Base-by-base conservation (phyloP, 2,888 invertebrate genomes). In the Apocheima hispidaria region DNA sequence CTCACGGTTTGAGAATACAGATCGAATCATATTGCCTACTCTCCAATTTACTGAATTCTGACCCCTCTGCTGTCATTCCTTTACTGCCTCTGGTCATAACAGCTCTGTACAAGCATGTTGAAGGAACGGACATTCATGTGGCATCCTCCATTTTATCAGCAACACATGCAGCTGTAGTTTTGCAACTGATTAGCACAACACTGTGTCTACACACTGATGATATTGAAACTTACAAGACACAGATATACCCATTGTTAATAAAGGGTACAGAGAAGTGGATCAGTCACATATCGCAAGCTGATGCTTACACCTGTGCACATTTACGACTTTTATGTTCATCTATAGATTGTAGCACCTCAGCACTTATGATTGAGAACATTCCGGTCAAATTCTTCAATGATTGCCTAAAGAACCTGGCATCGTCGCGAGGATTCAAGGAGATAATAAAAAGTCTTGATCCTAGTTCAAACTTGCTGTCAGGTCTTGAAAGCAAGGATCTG, bases 1-100 rank as follows among this genome's bases (percentile, higher is more conserved):
- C 89, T 10, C 92, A 92, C 75, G 93, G 94, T 2, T 75, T 94
- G 46, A 88, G 87, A 65, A 81, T 96, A 61, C 96, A 96, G 84
- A 94, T 94, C 23, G 96, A 96, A 88, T 89, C 93, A 40, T 93
- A 94, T 63, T 92, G 94, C 76, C 85, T 94, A 35, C 92, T 94
- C 82, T 89, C 93, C 28, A 91, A 94, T 60, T 83, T 95, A 21
- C 67, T 95, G 5, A 84, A 91, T 69, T 94, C 94, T 36, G 91
- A 90, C 0, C 70, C 87, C 36, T 90, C 94, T 41, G 79, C 91
- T 66, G 87, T 93, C 40, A 75, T 83, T 76, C 79, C 87, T 23
- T 66, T 94, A n/a, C 93, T 91, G 67, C 94, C 95, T 10, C 80
- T 94, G 35, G 79, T 96, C 48, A 78, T 94, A 50, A 92, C 91